Conservation (phyloP, 1,140 invertebrate species). For the Formica exsecta region DNA sequence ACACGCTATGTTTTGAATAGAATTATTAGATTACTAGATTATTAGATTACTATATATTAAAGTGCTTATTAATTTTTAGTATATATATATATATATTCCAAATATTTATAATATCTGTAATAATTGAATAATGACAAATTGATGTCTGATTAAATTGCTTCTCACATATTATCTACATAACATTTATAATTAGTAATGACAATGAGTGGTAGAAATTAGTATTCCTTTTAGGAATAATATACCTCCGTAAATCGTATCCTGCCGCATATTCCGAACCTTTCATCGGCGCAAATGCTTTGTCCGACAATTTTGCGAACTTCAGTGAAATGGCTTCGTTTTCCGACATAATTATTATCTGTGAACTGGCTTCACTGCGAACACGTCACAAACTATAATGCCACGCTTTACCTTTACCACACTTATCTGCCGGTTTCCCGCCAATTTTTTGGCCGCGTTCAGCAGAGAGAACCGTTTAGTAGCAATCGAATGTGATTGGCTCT, state of each 20-base stretch:
- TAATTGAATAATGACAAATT: neutral
- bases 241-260: slow-evolving; percentile 96
- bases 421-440: neutral
- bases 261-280: slow-evolving; percentile 95
- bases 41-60: neutral
- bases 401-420: neutral
- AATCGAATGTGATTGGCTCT: too few relatives aligned
- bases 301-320: slow-evolving; percentile 92
- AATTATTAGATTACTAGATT: neutral
- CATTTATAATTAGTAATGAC: neutral
- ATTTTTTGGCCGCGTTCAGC: too few relatives aligned
- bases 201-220: neutral
- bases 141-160: neutral
- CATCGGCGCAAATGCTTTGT: slow-evolving; percentile 92
- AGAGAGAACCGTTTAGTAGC: too few relatives aligned
- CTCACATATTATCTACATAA: neutral
- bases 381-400: neutral
- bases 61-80: neutral
- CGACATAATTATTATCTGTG: slow-evolving; percentile 49
- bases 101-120: neutral
- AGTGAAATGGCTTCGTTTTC: slow-evolving; percentile 82
- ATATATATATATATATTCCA: neutral
- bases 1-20: neutral
- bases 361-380: too few relatives aligned
- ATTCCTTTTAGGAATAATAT: neutral